Conservation (phyloP, 2,888 invertebrate genomes). For the Selenia dentaria region DNA sequence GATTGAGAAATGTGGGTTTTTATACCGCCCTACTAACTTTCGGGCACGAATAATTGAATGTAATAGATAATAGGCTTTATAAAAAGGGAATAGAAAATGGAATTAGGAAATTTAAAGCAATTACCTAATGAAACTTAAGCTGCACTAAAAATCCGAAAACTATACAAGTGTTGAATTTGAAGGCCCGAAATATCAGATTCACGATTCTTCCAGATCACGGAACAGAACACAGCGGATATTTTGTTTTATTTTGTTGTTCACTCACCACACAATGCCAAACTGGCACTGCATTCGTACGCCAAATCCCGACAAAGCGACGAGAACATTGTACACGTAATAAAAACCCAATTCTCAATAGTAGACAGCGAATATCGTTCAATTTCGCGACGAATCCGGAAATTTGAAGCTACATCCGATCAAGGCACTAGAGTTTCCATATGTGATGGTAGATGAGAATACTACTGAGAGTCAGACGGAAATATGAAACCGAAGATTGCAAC, state of each 20-base stretch:
- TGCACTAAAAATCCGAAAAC: neutral
- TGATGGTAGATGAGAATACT: too few species aligned
- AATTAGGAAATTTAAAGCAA: too few species aligned
- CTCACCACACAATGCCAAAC: slow-evolving; percentile 10
- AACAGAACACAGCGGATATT: slow-evolving; percentile 14
- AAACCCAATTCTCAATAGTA: neutral
- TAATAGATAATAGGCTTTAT: too few species aligned
- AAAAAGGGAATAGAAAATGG: too few species aligned
- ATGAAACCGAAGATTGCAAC: too few species aligned
- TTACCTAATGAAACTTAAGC: too few species aligned
- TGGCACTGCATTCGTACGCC: slow-evolving; percentile 4
- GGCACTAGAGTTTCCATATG: neutral
- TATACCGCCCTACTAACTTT: too few species aligned
- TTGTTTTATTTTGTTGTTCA: slow-evolving; percentile 17
- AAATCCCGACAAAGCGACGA: slow-evolving; percentile 3
- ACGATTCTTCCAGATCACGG: slow-evolving; percentile 22
- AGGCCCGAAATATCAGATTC: slow-evolving; percentile 22
- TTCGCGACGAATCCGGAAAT: neutral
- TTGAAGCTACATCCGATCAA: neutral
- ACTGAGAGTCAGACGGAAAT: too few species aligned
- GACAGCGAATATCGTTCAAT: neutral
- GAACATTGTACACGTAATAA: neutral
- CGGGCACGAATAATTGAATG: too few species aligned
- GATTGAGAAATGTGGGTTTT: too few species aligned
- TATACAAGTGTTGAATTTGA: slow-evolving; percentile 10